Base-by-base conservation (phyloP, 2,113 vertebrate species). In the Climacteris rufus region DNA sequence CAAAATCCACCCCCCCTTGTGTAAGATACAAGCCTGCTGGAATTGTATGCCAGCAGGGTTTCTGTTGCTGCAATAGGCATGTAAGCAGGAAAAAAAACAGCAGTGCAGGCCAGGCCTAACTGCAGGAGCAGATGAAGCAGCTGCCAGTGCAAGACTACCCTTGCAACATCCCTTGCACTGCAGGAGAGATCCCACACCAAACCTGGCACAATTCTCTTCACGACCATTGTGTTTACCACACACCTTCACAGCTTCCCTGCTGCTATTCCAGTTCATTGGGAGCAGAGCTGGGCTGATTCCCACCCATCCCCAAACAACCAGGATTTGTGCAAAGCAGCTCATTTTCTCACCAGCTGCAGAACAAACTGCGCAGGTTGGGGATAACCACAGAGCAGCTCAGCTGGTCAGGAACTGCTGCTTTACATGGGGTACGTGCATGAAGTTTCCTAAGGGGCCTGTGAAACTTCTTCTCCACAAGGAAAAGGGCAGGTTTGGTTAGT, bases 181-280 rank as follows among this genome's bases (percentile, higher is more conserved):
- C 11, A 3, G 30, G 30, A 88, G 24, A 24, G 40, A 31, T 63
- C 28, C n/a, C 19, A 17, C 42, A 9, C 14, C 2, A 10, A 33
- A 23, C 33, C 37, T 2, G 6, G 15, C 4, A 6, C 3, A 35
- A 13, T 37, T 54, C 27, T 64, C 16, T 4, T 77, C n/a, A 15
- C 0, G 0, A 9, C 23, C 4, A 0, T 22, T 4, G 0, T 57
- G 25, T 87, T 87, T 79, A 37, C 40, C 53, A 31, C 75, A 35
- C 50, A 15, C 54, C 82, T 85, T 76, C 50, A 7, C 6, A n/a
- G 52, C 56, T 56, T 10, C 33, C 27, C 21, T 63, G n/a, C 83
- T 92, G 80, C 49, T 65, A 2, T 93, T 96, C 61, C 65, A 53
- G 77, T 65, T 77, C 1, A 8, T 40, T 7, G 0, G 31, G 23